Conservation (phyloP, 2,888 invertebrate genomes). For the Drosophila siamana region DNA sequence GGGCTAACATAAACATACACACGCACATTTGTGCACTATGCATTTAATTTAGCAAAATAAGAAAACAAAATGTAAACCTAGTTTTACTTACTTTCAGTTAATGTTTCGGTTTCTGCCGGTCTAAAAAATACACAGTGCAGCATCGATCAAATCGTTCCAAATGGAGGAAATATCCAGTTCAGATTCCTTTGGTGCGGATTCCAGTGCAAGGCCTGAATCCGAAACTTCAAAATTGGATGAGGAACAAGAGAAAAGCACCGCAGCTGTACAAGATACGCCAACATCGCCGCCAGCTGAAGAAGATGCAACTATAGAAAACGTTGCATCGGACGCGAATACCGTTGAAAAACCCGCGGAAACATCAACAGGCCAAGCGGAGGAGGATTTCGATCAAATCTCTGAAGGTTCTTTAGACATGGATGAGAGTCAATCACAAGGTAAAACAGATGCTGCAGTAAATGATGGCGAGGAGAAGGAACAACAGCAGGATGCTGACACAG, state of each 20-base stretch:
- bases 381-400: conserved; percentile 81
- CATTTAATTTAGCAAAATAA: conserved; percentile 10
- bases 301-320: conserved; percentile 35
- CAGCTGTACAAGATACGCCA: conserved; percentile 53
- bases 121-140: conserved; percentile 34
- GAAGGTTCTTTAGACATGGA: conserved; percentile 80
- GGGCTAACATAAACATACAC: conserved; percentile 26
- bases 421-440: conserved; percentile 73
- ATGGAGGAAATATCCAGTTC: conserved; percentile 84
- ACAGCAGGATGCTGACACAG: not conserved
- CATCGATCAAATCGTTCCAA: conserved; percentile 25
- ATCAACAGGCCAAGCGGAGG: conserved; percentile 62
- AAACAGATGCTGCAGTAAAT: conserved; percentile 42
- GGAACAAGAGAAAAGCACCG: conserved; percentile 39
- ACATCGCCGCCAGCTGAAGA: conserved; percentile 57
- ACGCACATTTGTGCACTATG: conserved; percentile 3
- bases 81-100: conserved; percentile 65
- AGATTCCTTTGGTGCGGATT: conserved; percentile 81
- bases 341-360: conserved; percentile 36
- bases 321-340: not conserved
- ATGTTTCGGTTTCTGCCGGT: conserved; percentile 58
- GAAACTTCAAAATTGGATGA: conserved; percentile 71
- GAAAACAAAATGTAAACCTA: conserved; percentile 9
- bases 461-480: conserved; percentile 26
- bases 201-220: conserved; percentile 73